Percentiles rank a stretch among this genome's conserved stretches.
These are phyloP conservation scores for Stictonetta naevosa DNA, from an alignment of 2,113 vertebrate species.

Conservation along the genomic window DNA sequence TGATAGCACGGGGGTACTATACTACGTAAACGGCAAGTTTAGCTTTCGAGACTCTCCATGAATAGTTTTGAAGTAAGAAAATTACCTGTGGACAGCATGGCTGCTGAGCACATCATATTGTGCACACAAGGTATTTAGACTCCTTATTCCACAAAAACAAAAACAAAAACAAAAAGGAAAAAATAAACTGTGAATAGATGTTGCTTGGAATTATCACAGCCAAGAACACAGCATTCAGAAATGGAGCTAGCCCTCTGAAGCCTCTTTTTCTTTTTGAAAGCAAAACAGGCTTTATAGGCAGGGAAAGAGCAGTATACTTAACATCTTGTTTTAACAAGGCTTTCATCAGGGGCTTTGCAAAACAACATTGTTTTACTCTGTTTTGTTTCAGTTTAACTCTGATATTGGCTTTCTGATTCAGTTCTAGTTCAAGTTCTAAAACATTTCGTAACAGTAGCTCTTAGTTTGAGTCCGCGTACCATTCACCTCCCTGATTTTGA, in stretches of 20 bases:
- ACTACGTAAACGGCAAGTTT: neutral
- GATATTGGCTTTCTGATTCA: neutral
- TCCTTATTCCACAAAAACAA: neutral
- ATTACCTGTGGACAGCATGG: neutral
- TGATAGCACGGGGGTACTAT: neutral
- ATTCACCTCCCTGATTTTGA: neutral
- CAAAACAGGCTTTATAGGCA: neutral
- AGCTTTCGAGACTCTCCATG: neutral
- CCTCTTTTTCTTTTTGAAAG: neutral
- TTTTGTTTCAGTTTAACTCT: constrained; percentile 32
- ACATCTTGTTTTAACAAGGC: constrained; percentile 19
- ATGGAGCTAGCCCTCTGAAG: neutral
- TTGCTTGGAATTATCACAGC: neutral
- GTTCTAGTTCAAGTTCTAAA: neutral
- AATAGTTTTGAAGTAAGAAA: neutral
- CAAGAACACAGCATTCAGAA: neutral
- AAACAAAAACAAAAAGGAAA: neutral
- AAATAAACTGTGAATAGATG: neutral
- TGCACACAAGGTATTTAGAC: neutral
- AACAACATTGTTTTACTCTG: neutral
- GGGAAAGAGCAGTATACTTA: constrained; percentile 2
- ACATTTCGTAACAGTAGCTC: neutral
- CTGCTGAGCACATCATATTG: neutral
- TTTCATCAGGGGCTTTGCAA: constrained; percentile 15
- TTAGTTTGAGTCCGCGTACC: neutral